Base-by-base conservation (phyloP, 2,113 vertebrate species). In the Ctenodactylus gundi region DNA sequence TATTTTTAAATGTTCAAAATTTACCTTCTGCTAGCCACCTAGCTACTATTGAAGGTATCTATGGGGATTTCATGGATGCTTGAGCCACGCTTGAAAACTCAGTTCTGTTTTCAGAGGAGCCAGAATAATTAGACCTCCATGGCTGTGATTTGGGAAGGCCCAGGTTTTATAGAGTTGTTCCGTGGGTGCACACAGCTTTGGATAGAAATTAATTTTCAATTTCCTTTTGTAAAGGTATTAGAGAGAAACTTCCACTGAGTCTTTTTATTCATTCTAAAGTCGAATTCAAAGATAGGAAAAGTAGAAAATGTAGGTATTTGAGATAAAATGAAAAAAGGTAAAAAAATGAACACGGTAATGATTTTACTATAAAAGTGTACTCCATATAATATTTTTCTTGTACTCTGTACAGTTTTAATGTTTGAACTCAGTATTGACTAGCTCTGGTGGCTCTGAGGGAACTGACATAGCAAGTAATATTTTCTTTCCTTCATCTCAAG, bases 391-490 rank as follows among this genome's bases (percentile, higher is more conserved):
- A 95, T 91, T 39, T 90, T 91, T 88, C 21, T n/a, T 95, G 29
- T 13, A 41, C 0, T 90, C 77, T 44, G 4, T 41, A 78, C 8
- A 91, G 20, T 76, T 88, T 53, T 89, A 78, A 73, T 57, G 29
- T 96, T 13, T 81, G 9, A 78, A 94, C 93, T 80, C 84, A 88
- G 36, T 91, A 80, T 39, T 85, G 68, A 36, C 15, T 93, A 96
- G 2, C 31, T 93, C 39, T 49, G 96, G 41, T 49, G 15, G 4
- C 90, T 97, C 95, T 92, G 90, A 80, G 60, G 57, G 78, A 96
- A 96, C 81, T 27, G 75, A 95, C 25, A 49, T 44, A 68, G 1
- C 34, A 8, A 25, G 21, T 96, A 94, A 88, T 88, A 96, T 67
- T 82, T 95, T 23, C 58, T n/a, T n/a, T 93, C 93, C 49, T 94